Evolutionary conservation across 2,113 vertebrate genomes (phyloP).

Genomic region (Nanorana parkeri): DNA sequence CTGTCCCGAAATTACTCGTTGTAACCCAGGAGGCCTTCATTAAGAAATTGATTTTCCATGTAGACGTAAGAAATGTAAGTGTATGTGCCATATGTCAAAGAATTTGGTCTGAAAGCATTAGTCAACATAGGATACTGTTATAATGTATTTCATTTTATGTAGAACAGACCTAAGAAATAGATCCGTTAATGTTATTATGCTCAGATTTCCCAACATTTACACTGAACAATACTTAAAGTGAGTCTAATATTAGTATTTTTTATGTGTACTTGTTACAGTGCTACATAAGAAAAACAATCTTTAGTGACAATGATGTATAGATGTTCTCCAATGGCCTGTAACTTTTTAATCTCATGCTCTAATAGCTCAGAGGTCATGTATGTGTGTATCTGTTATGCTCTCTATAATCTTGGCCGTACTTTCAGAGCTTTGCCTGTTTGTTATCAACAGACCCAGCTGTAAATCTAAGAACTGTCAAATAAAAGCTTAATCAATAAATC

Average conservation of each 20-base stretch:
- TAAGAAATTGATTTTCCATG: conserved; percentile 50
- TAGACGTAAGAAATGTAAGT: conserved; percentile 47
- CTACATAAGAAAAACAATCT: background rate
- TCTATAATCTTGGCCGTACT: too few relatives aligned
- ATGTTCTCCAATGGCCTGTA: too few relatives aligned
- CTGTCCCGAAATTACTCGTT: conserved; percentile 39
- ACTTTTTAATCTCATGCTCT: too few relatives aligned
- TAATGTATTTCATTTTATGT: conserved; percentile 7
- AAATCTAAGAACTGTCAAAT: too few relatives aligned
- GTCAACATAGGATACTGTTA: background rate
- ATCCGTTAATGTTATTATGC: background rate
- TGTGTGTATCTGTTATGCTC: too few relatives aligned
- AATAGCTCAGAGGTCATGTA: too few relatives aligned
- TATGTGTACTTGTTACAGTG: background rate
- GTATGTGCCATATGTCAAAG: conserved; percentile 28
- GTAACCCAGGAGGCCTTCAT: conserved; percentile 51
- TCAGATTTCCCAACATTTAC: conserved; percentile 16
- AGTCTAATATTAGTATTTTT: background rate
- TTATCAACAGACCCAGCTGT: too few relatives aligned
- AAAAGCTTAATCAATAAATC: too few relatives aligned
- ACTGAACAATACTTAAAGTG: background rate
- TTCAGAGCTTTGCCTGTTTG: too few relatives aligned
- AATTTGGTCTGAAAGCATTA: conserved; percentile 23
- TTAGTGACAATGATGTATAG: too few relatives aligned
- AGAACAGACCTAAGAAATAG: background rate